Evolutionary conservation across 2,113 vertebrate species (phyloP).

Genomic region (Phrynosoma blainvillii): DNA sequence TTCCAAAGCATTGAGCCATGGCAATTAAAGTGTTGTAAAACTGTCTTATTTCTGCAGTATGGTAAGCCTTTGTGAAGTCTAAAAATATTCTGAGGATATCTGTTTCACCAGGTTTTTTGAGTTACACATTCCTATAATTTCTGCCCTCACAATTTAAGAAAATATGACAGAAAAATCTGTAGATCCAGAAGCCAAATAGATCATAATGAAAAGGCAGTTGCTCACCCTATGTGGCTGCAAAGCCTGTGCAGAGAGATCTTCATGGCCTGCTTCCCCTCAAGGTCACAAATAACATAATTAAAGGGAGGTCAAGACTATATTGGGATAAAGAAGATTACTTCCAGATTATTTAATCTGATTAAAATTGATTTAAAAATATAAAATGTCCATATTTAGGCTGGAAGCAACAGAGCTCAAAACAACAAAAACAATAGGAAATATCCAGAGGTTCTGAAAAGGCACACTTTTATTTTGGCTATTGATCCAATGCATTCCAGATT

Average conservation of each 20-base stretch:
- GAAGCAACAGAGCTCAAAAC: background rate
- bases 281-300: background rate
- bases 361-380: background rate
- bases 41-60: too few species aligned
- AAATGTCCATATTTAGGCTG: background rate
- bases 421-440: background rate
- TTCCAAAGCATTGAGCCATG: too few species aligned
- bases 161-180: background rate
- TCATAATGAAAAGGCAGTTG: background rate
- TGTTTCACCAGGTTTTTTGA: background rate
- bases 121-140: background rate
- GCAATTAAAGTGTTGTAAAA: too few species aligned
- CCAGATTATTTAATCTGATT: too few species aligned
- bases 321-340: too few species aligned
- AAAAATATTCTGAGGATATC: background rate
- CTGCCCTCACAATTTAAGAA: background rate
- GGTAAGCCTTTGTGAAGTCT: too few species aligned
- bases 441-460: background rate
- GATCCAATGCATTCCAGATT: background rate
- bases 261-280: too few species aligned
- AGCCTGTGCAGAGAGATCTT: background rate
- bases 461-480: background rate
- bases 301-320: background rate
- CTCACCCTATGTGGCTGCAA: background rate
- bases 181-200: background rate